Evolutionary conservation across 2,888 invertebrate species (phyloP).

Genomic region (Tubulanus polymorphus): DNA sequence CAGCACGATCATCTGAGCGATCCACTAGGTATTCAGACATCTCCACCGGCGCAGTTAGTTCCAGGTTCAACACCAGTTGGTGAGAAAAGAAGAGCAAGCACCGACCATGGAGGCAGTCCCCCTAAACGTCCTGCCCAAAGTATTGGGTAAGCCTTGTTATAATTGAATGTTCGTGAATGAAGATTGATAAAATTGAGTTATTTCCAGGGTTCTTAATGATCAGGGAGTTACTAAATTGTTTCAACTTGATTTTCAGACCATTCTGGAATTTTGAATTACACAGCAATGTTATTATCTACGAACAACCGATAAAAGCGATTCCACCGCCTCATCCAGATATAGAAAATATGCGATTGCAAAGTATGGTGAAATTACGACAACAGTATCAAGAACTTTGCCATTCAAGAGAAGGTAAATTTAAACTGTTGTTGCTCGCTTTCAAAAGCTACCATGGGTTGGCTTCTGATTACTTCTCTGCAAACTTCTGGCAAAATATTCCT

Average conservation of each 20-base stretch:
- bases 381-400: conserved; percentile 93
- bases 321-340: conserved; percentile 93
- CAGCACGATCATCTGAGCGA: conserved; percentile 87
- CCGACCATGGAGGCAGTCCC: conserved; percentile 68
- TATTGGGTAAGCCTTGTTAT: conserved; percentile 60
- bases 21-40: conserved; percentile 69
- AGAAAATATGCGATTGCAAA: conserved; percentile 78
- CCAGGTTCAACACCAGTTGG: conserved; percentile 44
- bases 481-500: too few species aligned
- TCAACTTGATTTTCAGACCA: conserved; percentile 32
- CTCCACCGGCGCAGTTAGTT: conserved; percentile 32
- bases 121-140: conserved; percentile 71
- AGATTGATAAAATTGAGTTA: neutral
- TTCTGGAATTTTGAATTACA: conserved; percentile 88
- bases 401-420: conserved; percentile 61
- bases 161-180: conserved; percentile 4
- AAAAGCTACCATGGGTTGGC: too few species aligned
- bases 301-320: conserved; percentile 76
- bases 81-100: conserved; percentile 73
- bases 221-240: neutral
- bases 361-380: conserved; percentile 78
- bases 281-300: conserved; percentile 85
- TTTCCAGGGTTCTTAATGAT: neutral
- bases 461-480: neutral
- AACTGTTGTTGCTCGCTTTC: too few species aligned